phyloP scores from a whole-genome alignment of 2,888 invertebrate genomes.

The Hydriomena furcata region DNA sequence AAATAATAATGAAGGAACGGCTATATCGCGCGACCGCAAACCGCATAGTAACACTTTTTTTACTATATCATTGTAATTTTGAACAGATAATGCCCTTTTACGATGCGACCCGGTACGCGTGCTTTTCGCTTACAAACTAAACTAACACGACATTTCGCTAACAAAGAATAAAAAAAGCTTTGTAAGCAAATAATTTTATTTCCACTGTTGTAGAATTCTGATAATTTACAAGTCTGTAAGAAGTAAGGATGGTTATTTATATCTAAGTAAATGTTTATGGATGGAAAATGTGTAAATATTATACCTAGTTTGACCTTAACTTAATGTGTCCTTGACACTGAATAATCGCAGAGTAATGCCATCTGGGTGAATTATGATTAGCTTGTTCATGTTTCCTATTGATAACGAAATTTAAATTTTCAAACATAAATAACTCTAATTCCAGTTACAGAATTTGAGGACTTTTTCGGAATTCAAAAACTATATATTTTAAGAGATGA shows the following conservation, averaged over 20 bases:
- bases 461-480: no score
- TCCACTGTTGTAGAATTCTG: constrained; percentile 13
- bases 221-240: constrained; percentile 16
- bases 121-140: constrained; percentile 10
- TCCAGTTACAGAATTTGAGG: no score
- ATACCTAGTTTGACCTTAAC: constrained; percentile 1
- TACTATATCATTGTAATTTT: no score
- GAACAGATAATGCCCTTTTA: constrained; percentile 3
- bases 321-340: background rate
- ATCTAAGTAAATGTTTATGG: no score
- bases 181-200: constrained; percentile 20
- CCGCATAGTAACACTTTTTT: constrained; percentile 1
- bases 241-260: no score
- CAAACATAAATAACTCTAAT: no score
- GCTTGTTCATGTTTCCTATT: no score
- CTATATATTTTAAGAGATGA: no score
- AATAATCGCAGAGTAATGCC: no score
- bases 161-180: constrained; percentile 13
- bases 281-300: constrained; percentile 15
- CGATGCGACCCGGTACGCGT: constrained; percentile 20
- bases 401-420: no score
- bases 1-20: background rate
- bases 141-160: constrained; percentile 15
- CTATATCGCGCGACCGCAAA: constrained; percentile 8
- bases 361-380: no score